phyloP scores from a whole-genome alignment of 2,888 invertebrate genomes.

The Hyles lineata region DNA sequence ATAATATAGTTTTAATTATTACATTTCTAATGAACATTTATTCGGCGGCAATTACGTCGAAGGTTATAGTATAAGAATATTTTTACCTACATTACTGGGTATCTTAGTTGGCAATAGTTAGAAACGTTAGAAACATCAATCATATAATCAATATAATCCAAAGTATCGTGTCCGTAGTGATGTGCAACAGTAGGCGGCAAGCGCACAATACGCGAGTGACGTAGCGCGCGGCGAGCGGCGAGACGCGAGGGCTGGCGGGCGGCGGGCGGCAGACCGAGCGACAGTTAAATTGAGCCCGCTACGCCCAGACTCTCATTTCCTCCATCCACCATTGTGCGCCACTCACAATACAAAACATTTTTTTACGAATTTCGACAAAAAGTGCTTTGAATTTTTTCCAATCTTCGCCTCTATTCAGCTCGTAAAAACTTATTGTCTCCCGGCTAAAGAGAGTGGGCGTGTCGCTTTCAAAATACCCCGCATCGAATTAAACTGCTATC shows the following conservation, averaged over 20 bases:
- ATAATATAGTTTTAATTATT: no score
- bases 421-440: slow-evolving; percentile 78
- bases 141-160: slow-evolving; percentile 25
- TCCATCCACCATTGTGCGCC: slow-evolving; percentile 79
- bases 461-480: slow-evolving; percentile 42
- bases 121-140: no score
- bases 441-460: slow-evolving; percentile 66
- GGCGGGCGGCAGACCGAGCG: slow-evolving; percentile 57
- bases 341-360: slow-evolving; percentile 84
- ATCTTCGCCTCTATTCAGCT: slow-evolving; percentile 81
- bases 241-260: slow-evolving; percentile 40
- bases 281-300: slow-evolving; percentile 81
- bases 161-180: slow-evolving; percentile 51
- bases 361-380: slow-evolving; percentile 82
- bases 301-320: slow-evolving; percentile 84
- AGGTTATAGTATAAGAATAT: no score
- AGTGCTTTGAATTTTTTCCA: slow-evolving; percentile 83
- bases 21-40: no score
- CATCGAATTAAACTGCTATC: slow-evolving; percentile 47
- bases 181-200: slow-evolving; percentile 55
- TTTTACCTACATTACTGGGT: no score
- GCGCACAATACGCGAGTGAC: slow-evolving; percentile 54
- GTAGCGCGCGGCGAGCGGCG: slow-evolving; percentile 35
- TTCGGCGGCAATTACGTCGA: no score
- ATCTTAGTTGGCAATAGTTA: no score